Base-by-base conservation (phyloP, 2,797 vertebrate genomes). In the Chloroceryle amazona region DNA sequence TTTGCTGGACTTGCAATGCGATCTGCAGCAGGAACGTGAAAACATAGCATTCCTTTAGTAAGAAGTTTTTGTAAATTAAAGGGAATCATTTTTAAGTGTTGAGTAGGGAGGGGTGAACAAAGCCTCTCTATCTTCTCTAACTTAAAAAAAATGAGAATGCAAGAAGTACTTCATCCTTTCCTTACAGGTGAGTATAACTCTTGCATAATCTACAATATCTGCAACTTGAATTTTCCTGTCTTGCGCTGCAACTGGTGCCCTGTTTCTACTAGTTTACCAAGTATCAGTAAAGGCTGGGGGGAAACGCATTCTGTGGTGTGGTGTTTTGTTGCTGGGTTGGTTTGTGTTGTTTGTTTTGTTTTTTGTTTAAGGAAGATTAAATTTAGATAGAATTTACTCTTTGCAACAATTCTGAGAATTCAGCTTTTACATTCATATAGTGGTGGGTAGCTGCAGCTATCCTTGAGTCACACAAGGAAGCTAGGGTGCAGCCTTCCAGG, bases 251-350 rank as follows among this genome's bases (percentile, higher is more conserved):
- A 13, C 16, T 65, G 20, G 9, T 58, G 11, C 19, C 33, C 20
- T 67, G 31, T 87, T 83, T 46, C 46, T 61, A 17, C 13, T 41
- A 49, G 18, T 18, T 92, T 87, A 26, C 3, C 5, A 41, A 74
- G 0, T 17, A 12, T 6, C 1, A 4, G 5, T 73, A n/a, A 18
- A 54, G 21, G 21, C 3, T 33, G 62, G 25, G 2, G 10, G 3
- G 28, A 2, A 2, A 39, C 6, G 86, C 47, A 11, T 13, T 60
- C 15, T 55, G 15, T 54, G 33, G 15, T 6, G 11, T 35, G 31
- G 22, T 47, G 46, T 47, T 13, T 22, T 28, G 26, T 10, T 51
- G 28, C 37, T 60, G 33, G 14, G 55, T 37, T 58, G 19, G 26
- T 28, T 51, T 51, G 15, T 51, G 26, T 17, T 49, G 47, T 13